These are phyloP conservation scores for Copsychus sechellarum DNA, from an alignment of 2,113 vertebrate genomes.

Conservation along the genomic window DNA sequence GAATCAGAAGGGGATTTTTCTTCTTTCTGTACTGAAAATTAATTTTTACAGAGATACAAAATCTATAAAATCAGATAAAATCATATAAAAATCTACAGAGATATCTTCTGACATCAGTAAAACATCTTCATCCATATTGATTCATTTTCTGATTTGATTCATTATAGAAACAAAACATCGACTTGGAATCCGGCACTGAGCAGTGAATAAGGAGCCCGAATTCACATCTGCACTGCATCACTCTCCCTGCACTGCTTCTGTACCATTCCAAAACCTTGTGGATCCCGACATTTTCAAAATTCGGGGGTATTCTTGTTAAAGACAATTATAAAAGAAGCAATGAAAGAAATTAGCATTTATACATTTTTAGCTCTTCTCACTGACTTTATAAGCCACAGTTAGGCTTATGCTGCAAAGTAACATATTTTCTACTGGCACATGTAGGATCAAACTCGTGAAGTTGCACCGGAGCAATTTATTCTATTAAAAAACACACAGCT, in stretches of 20 bases:
- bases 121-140: slow-evolving; percentile 44
- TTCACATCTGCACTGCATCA: slow-evolving; percentile 51
- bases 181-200: background rate
- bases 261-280: background rate
- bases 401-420: background rate
- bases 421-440: slow-evolving; percentile 11
- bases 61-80: background rate
- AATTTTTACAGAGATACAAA: slow-evolving; percentile 15
- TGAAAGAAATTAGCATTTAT: slow-evolving; percentile 44
- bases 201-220: background rate
- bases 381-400: slow-evolving; percentile 26
- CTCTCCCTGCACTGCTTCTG: background rate
- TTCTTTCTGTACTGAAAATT: background rate
- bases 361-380: slow-evolving; percentile 52
- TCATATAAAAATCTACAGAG: slow-evolving; percentile 3
- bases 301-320: background rate
- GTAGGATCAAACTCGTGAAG: background rate
- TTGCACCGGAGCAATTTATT: slow-evolving; percentile 23
- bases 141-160: slow-evolving; percentile 34
- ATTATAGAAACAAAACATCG: slow-evolving; percentile 22
- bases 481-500: background rate
- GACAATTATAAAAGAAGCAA: slow-evolving; percentile 50
- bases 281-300: background rate
- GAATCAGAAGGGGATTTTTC: background rate
- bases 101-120: slow-evolving; percentile 7